Evolutionary conservation across 2,797 vertebrate genomes (phyloP).

Genomic region (Melanotaenia nigrans): DNA sequence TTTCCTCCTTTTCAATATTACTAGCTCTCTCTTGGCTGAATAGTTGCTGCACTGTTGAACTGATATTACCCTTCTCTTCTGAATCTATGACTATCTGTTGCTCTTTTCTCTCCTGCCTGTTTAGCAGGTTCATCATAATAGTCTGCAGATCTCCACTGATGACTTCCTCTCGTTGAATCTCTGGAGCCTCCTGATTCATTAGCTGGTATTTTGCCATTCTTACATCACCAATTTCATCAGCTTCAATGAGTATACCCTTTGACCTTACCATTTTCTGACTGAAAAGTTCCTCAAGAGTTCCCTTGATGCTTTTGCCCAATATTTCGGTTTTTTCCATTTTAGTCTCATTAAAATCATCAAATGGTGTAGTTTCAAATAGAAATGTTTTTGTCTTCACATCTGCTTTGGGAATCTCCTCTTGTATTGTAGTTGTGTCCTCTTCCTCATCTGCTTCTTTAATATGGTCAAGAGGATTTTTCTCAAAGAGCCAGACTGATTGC

Average conservation of each 20-base stretch:
- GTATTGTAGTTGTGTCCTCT: slow-evolving; percentile 47
- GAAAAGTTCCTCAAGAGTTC: slow-evolving; percentile 91
- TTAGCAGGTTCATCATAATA: slow-evolving; percentile 91
- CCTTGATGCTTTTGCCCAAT: slow-evolving; percentile 90
- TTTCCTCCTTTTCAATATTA: slow-evolving; percentile 86
- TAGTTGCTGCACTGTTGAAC: slow-evolving; percentile 86
- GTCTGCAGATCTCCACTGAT: slow-evolving; percentile 88
- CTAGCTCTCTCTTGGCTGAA: slow-evolving; percentile 83
- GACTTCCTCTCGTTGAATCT: slow-evolving; percentile 91
- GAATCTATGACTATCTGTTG: slow-evolving; percentile 85
- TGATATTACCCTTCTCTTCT: slow-evolving; percentile 91
- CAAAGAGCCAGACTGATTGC: slow-evolving; percentile 93
- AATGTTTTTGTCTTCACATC: slow-evolving; percentile 92
- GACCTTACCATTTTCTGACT: slow-evolving; percentile 88
- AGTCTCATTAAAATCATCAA: slow-evolving; percentile 89
- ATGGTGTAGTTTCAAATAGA: slow-evolving; percentile 94
- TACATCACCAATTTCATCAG: slow-evolving; percentile 92
- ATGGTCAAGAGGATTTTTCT: slow-evolving; percentile 89
- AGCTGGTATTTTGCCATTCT: slow-evolving; percentile 94
- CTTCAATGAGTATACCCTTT: slow-evolving; percentile 90
- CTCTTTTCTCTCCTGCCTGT: slow-evolving; percentile 79
- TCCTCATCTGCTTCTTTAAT: slow-evolving; percentile 85
- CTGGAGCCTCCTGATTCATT: slow-evolving; percentile 88
- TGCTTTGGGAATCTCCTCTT: slow-evolving; percentile 87
- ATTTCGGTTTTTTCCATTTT: slow-evolving; percentile 87